Evolutionary conservation across 1,140 invertebrate genomes (phyloP).

Genomic region (Diuraphis noxia): DNA sequence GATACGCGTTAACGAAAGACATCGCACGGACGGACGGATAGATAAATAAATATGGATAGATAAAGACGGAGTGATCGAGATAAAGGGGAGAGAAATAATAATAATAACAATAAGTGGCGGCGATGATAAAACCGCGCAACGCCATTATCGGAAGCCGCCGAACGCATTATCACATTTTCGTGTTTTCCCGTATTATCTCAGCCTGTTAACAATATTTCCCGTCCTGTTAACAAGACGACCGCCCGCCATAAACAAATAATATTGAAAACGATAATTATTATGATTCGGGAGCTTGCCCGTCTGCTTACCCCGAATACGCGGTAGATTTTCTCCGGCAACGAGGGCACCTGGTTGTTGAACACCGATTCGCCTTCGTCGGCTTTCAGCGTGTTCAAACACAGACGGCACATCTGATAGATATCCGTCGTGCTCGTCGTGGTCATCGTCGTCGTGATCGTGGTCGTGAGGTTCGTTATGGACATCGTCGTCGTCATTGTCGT

Average conservation of each 20-base stretch:
- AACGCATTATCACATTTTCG: slow-evolving; percentile 48
- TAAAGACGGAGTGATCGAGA: background rate
- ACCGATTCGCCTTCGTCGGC: slow-evolving; percentile 46
- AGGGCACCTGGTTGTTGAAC: slow-evolving; percentile 46
- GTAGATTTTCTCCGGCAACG: slow-evolving; percentile 48
- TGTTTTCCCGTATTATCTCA: slow-evolving; percentile 41
- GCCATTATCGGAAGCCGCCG: slow-evolving; percentile 46
- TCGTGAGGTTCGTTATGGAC: background rate
- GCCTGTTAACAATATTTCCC: slow-evolving; percentile 48
- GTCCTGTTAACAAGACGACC: slow-evolving; percentile 41
- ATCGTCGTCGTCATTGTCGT: background rate
- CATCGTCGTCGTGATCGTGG: background rate
- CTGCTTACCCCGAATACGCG: slow-evolving; percentile 46
- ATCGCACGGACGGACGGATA: background rate
- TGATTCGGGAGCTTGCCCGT: background rate
- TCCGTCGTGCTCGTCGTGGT: background rate
- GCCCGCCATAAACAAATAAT: slow-evolving; percentile 45
- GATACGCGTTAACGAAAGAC: background rate
- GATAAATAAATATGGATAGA: background rate
- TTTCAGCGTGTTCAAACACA: slow-evolving; percentile 25
- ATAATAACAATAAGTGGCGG: background rate
- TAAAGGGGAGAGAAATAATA: slow-evolving; percentile 14
- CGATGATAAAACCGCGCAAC: slow-evolving; percentile 51
- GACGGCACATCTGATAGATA: slow-evolving; percentile 45
- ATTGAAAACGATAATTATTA: background rate